phyloP scores from a whole-genome alignment of 1,140 invertebrate genomes.

The Meloidogyne hapla region DNA sequence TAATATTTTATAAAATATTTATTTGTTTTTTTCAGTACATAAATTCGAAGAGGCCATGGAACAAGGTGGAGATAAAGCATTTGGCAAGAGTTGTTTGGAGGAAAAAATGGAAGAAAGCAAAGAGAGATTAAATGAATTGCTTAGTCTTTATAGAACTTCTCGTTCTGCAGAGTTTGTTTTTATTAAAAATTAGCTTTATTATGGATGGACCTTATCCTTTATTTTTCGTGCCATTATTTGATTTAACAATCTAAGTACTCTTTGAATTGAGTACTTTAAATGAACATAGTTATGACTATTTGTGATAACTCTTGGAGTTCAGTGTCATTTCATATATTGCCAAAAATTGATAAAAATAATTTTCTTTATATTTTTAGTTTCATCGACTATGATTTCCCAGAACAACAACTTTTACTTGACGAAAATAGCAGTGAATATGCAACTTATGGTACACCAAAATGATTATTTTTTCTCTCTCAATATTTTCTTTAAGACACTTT shows the following conservation, averaged over 20 bases:
- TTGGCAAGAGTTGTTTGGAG: background rate
- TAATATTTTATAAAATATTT: background rate
- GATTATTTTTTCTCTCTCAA: background rate
- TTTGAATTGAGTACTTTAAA: too few relatives aligned
- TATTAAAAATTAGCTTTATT: background rate
- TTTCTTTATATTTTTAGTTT: too few relatives aligned
- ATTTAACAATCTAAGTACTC: too few relatives aligned
- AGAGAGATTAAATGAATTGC: constrained; percentile 19
- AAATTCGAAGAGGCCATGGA: constrained; percentile 21
- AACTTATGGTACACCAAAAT: constrained; percentile 3
- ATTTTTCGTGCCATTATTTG: too few relatives aligned
- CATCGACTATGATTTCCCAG: background rate
- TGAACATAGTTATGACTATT: too few relatives aligned
- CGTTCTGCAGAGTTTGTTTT: background rate
- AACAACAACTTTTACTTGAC: background rate
- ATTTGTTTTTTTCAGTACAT: constrained; percentile 17
- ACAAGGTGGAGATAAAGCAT: background rate
- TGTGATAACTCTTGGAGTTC: too few relatives aligned
- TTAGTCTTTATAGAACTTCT: constrained; percentile 14
- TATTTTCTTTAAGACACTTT: too few relatives aligned
- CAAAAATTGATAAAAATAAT: too few relatives aligned
- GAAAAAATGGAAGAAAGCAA: constrained; percentile 21
- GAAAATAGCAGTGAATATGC: background rate
- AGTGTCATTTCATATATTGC: too few relatives aligned
- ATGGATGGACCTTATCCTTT: too few relatives aligned